Percentiles rank a stretch among this genome's conserved stretches.
phyloP scores from a whole-genome alignment of 2,113 vertebrate genomes.

The Delphinus delphis region DNA sequence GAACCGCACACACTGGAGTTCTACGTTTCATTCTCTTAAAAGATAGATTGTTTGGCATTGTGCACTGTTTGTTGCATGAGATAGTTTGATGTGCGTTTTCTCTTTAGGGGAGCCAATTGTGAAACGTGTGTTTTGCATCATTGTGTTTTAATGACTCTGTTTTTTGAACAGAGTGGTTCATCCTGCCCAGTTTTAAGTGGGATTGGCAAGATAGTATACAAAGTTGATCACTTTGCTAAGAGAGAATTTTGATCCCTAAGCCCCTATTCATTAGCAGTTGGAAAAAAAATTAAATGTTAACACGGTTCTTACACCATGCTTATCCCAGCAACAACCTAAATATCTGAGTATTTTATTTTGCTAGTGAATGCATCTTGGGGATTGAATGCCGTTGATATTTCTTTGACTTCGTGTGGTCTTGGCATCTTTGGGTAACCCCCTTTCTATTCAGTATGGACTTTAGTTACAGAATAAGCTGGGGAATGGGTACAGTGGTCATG shows the following conservation, averaged over 20 bases:
- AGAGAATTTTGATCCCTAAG: neutral
- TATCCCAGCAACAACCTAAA: neutral
- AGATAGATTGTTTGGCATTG: neutral
- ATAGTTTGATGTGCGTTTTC: conserved; percentile 38
- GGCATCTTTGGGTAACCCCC: neutral
- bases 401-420: neutral
- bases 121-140: conserved; percentile 48
- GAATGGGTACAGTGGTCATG: neutral
- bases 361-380: neutral
- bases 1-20: neutral
- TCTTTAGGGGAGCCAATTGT: conserved; percentile 18
- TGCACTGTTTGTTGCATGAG: neutral
- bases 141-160: conserved; percentile 11
- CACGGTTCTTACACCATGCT: neutral
- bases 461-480: neutral
- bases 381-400: neutral
- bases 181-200: conserved; percentile 48
- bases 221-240: conserved; percentile 1
- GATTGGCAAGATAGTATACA: conserved; percentile 37
- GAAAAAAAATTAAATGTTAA: conserved; percentile 27
- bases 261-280: neutral
- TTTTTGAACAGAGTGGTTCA: conserved; percentile 41
- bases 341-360: conserved; percentile 12
- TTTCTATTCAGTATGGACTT: neutral
- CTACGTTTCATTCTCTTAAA: neutral